Evolutionary conservation across 2,113 vertebrate species (phyloP), one percentile per base, ranked within the genome.

Genomic region (Tympanuchus pallidicinctus): DNA sequence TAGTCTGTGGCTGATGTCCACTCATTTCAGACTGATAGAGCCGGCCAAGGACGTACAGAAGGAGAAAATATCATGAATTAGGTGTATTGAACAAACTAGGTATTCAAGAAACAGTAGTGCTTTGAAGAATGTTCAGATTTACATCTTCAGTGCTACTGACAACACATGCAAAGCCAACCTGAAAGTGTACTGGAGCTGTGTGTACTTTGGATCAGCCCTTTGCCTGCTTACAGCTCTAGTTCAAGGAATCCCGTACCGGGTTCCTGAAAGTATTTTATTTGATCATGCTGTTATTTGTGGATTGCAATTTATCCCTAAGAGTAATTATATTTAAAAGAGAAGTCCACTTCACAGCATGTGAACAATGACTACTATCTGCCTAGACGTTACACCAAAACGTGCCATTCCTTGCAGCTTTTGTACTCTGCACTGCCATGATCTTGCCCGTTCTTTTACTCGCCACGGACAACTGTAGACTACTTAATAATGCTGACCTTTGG

Each of bases 201-300:
- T 52, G 75, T 63, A 92, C 89, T 95, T 86, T 89, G 85, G 60
- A 89, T 28, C 38, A 67, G 42, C 43, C 57, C 60, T 91, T 91
- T 74, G 77, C 25, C 24, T 34, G 47, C 21, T 80, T 36, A 56
- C 32, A 74, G 2, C 7, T 80, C 28, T 14, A 36, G 42, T 30
- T 86, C 81, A 77, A 79, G 42, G 50, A 90, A 93, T 65, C 9
- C 3, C 2, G 25, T 76, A 36, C 18, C 6, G 11, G 6, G 59
- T 87, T 81, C 24, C 56, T 42, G 56, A 42, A 45, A 36, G 24
- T 34, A 43, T 70, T 86, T 64, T 18, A 24, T 71, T 66, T 77
- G 42, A 34, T 28, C 52, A 48, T 10, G 10, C 3, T 27, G 34
- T 45, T 47, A 5, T 22, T 22, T 73, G 20, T 57, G 32, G 10